Evolutionary conservation across 2,888 invertebrate genomes (phyloP), one percentile per base, ranked within the genome.

Genomic region (Zootermopsis nevadensis): DNA sequence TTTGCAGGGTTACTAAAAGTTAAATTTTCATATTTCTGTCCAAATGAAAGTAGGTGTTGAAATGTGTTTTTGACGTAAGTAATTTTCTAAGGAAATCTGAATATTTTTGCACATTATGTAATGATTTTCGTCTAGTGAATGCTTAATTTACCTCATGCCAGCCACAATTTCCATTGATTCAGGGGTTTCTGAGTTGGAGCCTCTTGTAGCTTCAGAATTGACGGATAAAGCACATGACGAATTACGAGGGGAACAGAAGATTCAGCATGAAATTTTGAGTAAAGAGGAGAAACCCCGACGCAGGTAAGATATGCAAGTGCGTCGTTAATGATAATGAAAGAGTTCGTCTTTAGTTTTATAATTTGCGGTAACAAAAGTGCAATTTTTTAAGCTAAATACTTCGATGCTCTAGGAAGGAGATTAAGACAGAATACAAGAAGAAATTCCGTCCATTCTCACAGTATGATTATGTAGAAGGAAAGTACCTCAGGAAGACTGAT

Each of bases 401-500:
- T 74, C n/a, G 2, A 12, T 24, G 38, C 33, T 38, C 8, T 76
- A 85, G 84, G 82, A 85, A 84, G 90, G 93, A 92, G 91, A 93
- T 93, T 91, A 93, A 94, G 91, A 94, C 94, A 89, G 95, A 95
- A 91, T 95, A 95, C 91, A 94, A 93, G 92, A 94, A 95, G 92
- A 94, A 94, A 91, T 95, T 94, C 92, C 93, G 94, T 91, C 94
- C 95, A 89, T 95, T 95, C 91, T 94, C 94, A 88, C 93, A 94
- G 89, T 95, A 95, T 91, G 94, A 95, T 91, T 95, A 93, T 90
- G 92, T 93, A 89, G 93, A 93, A 91, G 93, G 93, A 89, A 93
- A 93, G 90, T 93, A 93, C 89, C 93, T 93, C 92, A 93, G 90
- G 93, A 93, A 91, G 91, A 60, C 76, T 53, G 85, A 84, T 82